Percentiles rank a stretch among this genome's conserved stretches.
Evolutionary conservation across 2,113 vertebrate species (phyloP).

Genomic region (Campylomormyrus tamandua): DNA sequence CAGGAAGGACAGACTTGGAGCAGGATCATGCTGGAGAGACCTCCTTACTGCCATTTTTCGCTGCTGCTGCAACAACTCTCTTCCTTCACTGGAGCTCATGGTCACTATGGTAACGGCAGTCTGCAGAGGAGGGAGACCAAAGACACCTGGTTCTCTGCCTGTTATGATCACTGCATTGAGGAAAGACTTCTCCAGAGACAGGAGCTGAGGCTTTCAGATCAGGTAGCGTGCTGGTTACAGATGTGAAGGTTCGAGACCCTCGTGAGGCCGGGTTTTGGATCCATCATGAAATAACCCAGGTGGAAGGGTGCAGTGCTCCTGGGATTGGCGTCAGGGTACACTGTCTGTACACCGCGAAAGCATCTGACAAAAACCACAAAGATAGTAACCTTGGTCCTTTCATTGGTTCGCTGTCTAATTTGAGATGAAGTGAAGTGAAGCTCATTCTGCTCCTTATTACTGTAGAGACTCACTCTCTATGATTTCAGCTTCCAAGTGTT

Average conservation of each 20-base stretch:
- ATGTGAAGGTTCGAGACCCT: neutral
- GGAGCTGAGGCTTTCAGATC: neutral
- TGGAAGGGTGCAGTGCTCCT: neutral
- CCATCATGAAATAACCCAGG: neutral
- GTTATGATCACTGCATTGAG: neutral
- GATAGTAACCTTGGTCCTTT: neutral
- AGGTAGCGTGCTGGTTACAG: neutral
- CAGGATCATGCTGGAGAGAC: neutral
- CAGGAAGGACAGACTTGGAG: neutral
- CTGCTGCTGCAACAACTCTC: neutral
- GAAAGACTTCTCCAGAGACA: neutral
- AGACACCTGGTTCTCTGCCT: neutral
- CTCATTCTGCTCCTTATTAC: neutral
- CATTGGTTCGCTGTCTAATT: neutral
- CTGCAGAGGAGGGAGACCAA: constrained; percentile 47
- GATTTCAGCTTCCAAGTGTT: too few species aligned
- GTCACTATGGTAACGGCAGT: constrained; percentile 91
- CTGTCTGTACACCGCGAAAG: neutral
- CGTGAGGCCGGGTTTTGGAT: neutral
- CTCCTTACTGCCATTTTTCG: neutral
- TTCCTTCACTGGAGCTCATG: constrained; percentile 62
- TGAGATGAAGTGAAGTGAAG: too few species aligned
- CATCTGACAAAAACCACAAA: neutral
- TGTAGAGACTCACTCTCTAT: neutral
- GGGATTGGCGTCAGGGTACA: neutral